Evolutionary conservation across 2,113 vertebrate genomes (phyloP).

Genomic region (Catagonus wagneri): DNA sequence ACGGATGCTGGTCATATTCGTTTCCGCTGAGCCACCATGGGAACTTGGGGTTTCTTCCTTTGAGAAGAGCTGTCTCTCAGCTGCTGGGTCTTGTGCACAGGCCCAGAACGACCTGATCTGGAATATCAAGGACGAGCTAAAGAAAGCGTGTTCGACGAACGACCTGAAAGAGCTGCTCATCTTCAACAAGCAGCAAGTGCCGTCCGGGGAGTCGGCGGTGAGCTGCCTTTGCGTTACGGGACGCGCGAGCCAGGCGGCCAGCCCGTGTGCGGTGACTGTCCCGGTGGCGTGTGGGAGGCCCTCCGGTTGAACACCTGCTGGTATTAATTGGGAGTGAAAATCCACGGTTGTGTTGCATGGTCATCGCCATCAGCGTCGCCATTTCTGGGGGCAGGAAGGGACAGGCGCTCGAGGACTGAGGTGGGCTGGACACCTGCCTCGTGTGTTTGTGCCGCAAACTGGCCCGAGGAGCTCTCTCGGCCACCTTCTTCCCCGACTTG

Average conservation of each 20-base stretch:
- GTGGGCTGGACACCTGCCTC: background rate
- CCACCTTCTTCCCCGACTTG: background rate
- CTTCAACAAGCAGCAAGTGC: slow-evolving; percentile 95
- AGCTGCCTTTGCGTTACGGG: slow-evolving; percentile 77
- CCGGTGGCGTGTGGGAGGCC: background rate
- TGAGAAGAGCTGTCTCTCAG: slow-evolving; percentile 48
- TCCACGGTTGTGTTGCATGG: background rate
- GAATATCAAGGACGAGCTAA: slow-evolving; percentile 97
- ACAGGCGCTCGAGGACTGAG: background rate
- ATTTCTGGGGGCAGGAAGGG: background rate
- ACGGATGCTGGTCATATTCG: too few species aligned
- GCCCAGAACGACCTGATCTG: slow-evolving; percentile 96
- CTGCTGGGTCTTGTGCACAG: slow-evolving; percentile 83
- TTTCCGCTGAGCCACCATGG: too few species aligned
- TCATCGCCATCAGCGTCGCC: background rate
- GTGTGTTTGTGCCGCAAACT: accelerated
- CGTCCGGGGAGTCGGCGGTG: slow-evolving; percentile 97
- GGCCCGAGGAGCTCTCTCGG: background rate
- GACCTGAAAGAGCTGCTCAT: slow-evolving; percentile 98
- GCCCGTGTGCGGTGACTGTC: background rate
- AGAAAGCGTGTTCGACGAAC: slow-evolving; percentile 93
- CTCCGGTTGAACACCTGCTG: background rate
- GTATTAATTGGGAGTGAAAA: background rate
- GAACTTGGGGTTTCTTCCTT: background rate
- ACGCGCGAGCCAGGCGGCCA: accelerated